phyloP scores from a whole-genome alignment of 2,113 vertebrate genomes.

The Rattus rattus region DNA sequence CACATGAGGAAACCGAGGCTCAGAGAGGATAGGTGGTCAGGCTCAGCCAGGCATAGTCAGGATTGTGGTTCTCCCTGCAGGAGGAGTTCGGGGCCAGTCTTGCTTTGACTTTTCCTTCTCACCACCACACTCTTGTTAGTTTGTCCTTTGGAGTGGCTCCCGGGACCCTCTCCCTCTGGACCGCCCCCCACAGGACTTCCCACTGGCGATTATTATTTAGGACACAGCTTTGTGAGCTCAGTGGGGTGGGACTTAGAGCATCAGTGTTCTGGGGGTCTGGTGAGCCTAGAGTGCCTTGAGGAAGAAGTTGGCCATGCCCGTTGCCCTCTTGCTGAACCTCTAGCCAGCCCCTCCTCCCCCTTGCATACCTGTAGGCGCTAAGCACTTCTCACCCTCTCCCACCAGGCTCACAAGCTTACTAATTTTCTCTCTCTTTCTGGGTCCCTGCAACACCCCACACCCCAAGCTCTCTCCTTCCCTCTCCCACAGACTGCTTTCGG shows the following conservation, averaged over 20 bases:
- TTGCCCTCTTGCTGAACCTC: background rate
- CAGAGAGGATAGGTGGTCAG: background rate
- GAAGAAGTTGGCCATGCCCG: background rate
- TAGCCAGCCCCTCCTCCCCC: background rate
- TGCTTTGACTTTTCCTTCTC: background rate
- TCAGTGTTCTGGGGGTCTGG: background rate
- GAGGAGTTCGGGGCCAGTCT: background rate
- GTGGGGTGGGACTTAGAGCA: too few relatives aligned
- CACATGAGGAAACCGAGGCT: background rate
- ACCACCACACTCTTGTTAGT: background rate
- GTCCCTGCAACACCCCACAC: background rate
- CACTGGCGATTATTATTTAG: background rate
- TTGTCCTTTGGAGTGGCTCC: background rate
- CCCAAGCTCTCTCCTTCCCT: background rate
- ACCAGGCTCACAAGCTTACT: background rate
- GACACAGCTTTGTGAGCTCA: background rate
- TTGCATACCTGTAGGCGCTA: background rate
- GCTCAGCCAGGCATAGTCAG: background rate
- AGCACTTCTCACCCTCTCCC: background rate
- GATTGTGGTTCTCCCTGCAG: background rate
- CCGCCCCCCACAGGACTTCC: background rate
- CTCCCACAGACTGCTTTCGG: background rate
- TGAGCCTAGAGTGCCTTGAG: background rate
- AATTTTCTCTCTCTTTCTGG: constrained; percentile 8
- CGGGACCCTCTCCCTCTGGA: background rate